Percentiles rank a stretch among this genome's conserved stretches.
These are phyloP conservation scores for Bubo scandiacus DNA, from an alignment of 2,113 vertebrate species.

Conservation along the genomic window DNA sequence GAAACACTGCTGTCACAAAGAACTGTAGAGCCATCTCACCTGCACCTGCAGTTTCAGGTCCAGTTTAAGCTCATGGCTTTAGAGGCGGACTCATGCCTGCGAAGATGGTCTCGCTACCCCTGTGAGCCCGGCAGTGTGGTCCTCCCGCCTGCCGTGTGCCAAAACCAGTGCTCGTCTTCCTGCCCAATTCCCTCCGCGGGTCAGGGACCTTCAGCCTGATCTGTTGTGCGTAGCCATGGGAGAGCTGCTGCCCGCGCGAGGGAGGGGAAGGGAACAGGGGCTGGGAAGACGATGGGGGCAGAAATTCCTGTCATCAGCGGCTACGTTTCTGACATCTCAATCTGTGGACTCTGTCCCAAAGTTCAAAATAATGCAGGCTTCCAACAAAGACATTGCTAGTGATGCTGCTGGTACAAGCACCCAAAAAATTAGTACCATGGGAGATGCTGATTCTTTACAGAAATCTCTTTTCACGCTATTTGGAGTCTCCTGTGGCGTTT, in stretches of 20 bases:
- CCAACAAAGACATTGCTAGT: not conserved
- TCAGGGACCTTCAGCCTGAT: not conserved
- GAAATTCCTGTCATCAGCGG: not conserved
- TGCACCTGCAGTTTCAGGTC: not conserved
- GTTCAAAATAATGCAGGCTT: not conserved
- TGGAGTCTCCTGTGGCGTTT: not conserved
- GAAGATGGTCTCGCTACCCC: not conserved
- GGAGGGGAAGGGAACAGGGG: not conserved
- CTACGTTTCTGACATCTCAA: not conserved
- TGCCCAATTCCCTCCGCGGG: no score
- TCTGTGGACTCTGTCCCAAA: not conserved
- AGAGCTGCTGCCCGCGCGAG: not conserved
- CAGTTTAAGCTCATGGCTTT: not conserved
- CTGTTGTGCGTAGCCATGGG: fast-evolving
- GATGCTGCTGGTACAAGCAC: no score
- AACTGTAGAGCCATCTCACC: not conserved
- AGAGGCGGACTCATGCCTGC: not conserved
- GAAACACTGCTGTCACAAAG: not conserved
- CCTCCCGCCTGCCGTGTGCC: not conserved
- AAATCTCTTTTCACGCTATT: not conserved
- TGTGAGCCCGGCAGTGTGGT: not conserved
- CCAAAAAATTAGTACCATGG: not conserved
- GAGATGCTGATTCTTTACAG: not conserved
- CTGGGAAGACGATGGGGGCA: not conserved
- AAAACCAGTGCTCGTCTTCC: not conserved